Base-by-base conservation (phyloP, 2,113 vertebrate genomes). In the Brachyistius frenatus region DNA sequence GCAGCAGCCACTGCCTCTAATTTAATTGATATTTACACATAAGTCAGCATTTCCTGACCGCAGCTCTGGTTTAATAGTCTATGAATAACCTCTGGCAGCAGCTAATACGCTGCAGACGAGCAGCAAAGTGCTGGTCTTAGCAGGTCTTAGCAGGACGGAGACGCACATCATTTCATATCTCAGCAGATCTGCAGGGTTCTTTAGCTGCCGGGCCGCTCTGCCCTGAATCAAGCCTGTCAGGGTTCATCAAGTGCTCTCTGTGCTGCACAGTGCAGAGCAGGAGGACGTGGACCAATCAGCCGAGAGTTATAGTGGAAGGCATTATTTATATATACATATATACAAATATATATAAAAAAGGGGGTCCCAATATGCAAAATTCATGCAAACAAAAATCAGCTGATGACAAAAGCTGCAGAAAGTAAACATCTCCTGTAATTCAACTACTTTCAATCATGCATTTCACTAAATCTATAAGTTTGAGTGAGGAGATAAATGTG, bases 41-140 rank as follows among this genome's bases (percentile, higher is more conserved):
- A 87, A 90, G 92, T 94, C 94, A 95, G 95, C 92, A 65, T 84
- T 95, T 95, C 85, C 85, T 67, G 82, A 66, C 81, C 71, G 44
- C 84, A 79, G 84, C 77, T 32, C 71, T 37, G 16, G 67, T 75
- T 86, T 91, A 81, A 91, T 86, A 57, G 83, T 76, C 82, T 78
- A 80, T 11, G 81, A 92, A 90, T 88, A 92, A 86, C 88, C 76
- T 61, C 57, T 58, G 66, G 86, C 86, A 44, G 83, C 23, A 79
- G 78, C 76, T 91, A 85, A 90, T 87, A 74, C 85, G 77, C 86
- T 84, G 88, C 86, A 83, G 89, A 89, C 14, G 66, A 92, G 91
- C 82, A 63, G 75, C 78, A 89, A 86, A 94, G 90, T 93, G 93
- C 94, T 94, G 66, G 71, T 66, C 85, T 93, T 80, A 89, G 94